Evolutionary conservation across 1,140 invertebrate genomes (phyloP).

Genomic region (Dolichoris vasculosae): DNA sequence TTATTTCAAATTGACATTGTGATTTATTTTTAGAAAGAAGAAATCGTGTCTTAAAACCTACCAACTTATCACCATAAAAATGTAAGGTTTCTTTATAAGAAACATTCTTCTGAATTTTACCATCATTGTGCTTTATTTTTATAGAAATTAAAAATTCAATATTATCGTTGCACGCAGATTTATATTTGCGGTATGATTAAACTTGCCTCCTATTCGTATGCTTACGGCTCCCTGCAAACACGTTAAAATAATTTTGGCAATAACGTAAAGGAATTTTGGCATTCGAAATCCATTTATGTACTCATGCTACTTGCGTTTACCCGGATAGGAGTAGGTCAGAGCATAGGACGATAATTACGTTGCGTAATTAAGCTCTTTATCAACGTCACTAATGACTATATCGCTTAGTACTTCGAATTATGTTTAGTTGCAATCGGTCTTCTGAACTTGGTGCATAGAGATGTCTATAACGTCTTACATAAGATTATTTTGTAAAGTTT

Average conservation of each 20-base stretch:
- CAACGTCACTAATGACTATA: constrained; percentile 59
- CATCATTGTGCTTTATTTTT: too few relatives aligned
- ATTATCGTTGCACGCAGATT: background rate
- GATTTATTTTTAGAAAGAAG: too few relatives aligned
- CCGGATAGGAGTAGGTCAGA: constrained; percentile 33
- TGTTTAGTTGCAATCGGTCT: constrained; percentile 23
- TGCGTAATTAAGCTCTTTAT: constrained; percentile 61
- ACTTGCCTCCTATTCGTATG: background rate
- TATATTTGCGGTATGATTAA: background rate
- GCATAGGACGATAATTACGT: constrained; percentile 35
- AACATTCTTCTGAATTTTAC: too few relatives aligned
- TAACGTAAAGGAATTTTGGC: constrained; percentile 8
- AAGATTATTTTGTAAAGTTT: too few relatives aligned
- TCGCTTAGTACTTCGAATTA: constrained; percentile 56
- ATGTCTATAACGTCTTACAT: background rate
- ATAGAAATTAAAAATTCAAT: too few relatives aligned
- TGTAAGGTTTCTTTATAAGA: too few relatives aligned
- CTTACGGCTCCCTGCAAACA: background rate
- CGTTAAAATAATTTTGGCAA: constrained; percentile 3
- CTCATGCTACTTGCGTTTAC: background rate
- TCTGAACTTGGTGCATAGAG: constrained; percentile 24
- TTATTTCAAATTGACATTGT: too few relatives aligned
- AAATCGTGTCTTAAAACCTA: too few relatives aligned
- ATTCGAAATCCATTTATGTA: constrained; percentile 29
- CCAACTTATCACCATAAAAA: too few relatives aligned